Conservation (phyloP, 2,797 vertebrate species). For the Micrastur ruficollis region DNA sequence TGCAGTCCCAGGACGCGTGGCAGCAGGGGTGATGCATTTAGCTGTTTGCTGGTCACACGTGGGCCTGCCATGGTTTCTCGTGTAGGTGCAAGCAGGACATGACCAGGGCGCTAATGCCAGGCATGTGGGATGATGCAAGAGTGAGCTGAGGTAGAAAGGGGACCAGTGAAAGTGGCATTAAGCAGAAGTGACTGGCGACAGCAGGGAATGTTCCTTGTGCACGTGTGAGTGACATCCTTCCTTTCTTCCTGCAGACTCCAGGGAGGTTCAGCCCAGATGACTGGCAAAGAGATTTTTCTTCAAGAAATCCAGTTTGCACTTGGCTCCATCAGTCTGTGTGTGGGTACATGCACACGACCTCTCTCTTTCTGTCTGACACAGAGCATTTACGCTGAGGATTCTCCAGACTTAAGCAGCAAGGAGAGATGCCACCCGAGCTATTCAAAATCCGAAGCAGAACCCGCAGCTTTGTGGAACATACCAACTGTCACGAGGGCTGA, state of each 20-base stretch:
- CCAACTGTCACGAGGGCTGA: neutral
- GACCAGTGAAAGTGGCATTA: neutral
- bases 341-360: no score
- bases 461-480: neutral
- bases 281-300: neutral
- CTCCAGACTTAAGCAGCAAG: neutral
- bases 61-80: neutral
- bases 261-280: neutral
- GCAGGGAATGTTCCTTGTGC: rapidly evolving
- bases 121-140: neutral
- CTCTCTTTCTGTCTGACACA: neutral
- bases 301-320: neutral
- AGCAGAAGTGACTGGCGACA: neutral
- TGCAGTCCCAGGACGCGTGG: rapidly evolving
- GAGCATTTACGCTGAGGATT: neutral
- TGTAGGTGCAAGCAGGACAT: neutral
- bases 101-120: neutral
- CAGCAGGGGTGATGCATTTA: neutral
- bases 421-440: neutral
- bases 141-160: neutral
- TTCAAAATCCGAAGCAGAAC: neutral
- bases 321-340: neutral
- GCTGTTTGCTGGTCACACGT: neutral
- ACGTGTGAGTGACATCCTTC: rapidly evolving
- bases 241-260: neutral